These are phyloP conservation scores for Teinopalpus imperialis DNA, from an alignment of 2,888 invertebrate genomes.

Conservation along the genomic window DNA sequence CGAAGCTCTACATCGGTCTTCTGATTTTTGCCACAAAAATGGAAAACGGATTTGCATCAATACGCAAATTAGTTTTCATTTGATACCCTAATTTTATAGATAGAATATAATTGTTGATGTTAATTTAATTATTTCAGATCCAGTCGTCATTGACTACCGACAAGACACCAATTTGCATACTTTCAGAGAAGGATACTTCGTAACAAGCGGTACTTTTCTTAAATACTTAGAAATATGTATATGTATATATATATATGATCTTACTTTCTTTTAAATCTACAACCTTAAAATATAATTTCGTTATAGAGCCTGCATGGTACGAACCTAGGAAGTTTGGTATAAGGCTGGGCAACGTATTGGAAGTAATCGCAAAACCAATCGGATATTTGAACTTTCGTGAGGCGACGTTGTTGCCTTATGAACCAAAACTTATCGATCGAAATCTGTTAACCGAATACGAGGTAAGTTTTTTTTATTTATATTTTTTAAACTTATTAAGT, in stretches of 20 bases:
- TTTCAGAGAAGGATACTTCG: constrained; percentile 88
- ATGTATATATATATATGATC: too few species aligned
- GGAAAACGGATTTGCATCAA: too few species aligned
- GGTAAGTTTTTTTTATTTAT: constrained; percentile 70
- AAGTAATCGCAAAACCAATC: constrained; percentile 82
- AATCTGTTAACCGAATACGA: constrained; percentile 89
- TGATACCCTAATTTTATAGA: too few species aligned
- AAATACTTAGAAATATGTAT: too few species aligned
- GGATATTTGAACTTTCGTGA: constrained; percentile 88
- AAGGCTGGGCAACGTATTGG: constrained; percentile 91
- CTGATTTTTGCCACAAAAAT: too few species aligned
- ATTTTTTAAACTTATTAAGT: not conserved
- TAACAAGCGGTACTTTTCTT: constrained; percentile 86
- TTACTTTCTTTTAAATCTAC: too few species aligned
- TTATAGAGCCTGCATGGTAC: constrained; percentile 96
- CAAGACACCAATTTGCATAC: constrained; percentile 79
- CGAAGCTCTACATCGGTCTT: too few species aligned
- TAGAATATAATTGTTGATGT: too few species aligned
- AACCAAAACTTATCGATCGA: constrained; percentile 91
- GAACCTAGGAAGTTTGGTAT: constrained; percentile 92
- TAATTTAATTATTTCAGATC: constrained; percentile 83
- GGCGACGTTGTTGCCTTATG: constrained; percentile 93
- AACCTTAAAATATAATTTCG: too few species aligned
- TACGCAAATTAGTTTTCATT: too few species aligned
- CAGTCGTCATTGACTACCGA: constrained; percentile 87